phyloP scores from a whole-genome alignment of 1,140 invertebrate species.

The Geopemphigus sp. region DNA sequence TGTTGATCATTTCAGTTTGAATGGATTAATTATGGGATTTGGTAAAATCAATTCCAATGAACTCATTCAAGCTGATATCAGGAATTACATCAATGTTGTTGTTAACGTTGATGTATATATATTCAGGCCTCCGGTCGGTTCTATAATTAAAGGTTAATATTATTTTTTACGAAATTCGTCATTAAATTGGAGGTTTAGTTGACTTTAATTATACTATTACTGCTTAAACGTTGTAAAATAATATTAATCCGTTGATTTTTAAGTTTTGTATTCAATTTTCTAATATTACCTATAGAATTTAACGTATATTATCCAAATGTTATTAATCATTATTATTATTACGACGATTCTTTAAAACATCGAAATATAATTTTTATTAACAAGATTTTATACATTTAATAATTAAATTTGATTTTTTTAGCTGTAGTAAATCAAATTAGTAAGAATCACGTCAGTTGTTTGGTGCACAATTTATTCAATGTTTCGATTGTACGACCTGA shows the following conservation, averaged over 20 bases:
- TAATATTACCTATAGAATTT: too few relatives aligned
- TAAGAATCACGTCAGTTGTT: slow-evolving; percentile 41
- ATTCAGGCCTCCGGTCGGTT: slow-evolving; percentile 33
- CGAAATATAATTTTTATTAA: not conserved
- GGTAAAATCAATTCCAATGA: slow-evolving; percentile 34
- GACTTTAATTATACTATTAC: too few relatives aligned
- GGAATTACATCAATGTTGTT: slow-evolving; percentile 8
- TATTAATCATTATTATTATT: too few relatives aligned
- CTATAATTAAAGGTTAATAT: slow-evolving; percentile 29
- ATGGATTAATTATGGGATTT: slow-evolving; percentile 43
- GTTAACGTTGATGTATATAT: slow-evolving; percentile 40
- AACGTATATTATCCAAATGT: too few relatives aligned
- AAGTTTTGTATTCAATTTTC: too few relatives aligned
- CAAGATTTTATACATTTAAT: not conserved
- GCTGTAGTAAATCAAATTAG: slow-evolving; percentile 41
- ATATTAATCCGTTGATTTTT: too few relatives aligned
- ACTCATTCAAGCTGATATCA: slow-evolving; percentile 17
- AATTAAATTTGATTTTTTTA: not conserved
- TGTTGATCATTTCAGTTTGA: slow-evolving; percentile 29
- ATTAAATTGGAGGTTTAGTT: too few relatives aligned
- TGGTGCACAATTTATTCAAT: slow-evolving; percentile 39
- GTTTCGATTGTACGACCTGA: slow-evolving; percentile 38
- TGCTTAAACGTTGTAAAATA: too few relatives aligned
- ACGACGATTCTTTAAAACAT: too few relatives aligned
- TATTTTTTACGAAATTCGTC: too few relatives aligned